Evolutionary conservation across 2,113 vertebrate species (phyloP), one percentile per base, ranked within the genome.

Genomic region (Cyrtonyx montezumae): DNA sequence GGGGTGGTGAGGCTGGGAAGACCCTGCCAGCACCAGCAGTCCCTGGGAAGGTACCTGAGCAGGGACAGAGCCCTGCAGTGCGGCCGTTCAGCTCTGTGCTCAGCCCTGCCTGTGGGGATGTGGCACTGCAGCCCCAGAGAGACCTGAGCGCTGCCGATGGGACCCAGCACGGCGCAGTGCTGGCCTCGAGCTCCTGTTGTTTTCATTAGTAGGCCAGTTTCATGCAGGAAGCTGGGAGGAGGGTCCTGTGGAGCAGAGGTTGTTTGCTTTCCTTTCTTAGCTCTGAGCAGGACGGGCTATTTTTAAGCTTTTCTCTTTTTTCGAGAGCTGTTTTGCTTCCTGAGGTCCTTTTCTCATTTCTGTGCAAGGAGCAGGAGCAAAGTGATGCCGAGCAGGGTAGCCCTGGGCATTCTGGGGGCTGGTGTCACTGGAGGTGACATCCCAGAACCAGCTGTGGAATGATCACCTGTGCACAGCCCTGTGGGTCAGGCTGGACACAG

Each of bases 231-330:
- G 84, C 65, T 0, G 0, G 84, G 73, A 94, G 80, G 75, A 65
- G 61, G n/a, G 58, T 76, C 63, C 58, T 43, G 78, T 78, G 89
- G 48, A 95, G 81, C 84, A 71, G 22, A 65, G 51, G 67, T 90
- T 94, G 80, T 91, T 95, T 86, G 55, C 85, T 95, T 94, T 86
- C 93, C 82, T 93, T 94, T 85, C 76, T 88, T 66, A 93, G 69
- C 96, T 68, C 45, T n/a, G 80, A 32, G 22, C 56, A 74, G 73
- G 84, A 80, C 49, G 42, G 16, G 79, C 93, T 94, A 75, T 96
- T 96, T 96, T 92, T 83, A 96, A 95, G 92, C n/a, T 58, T 89
- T 92, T 91, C 13, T 45, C 34, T 69, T 76, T 77, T 77, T 91
- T 59, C 32, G 40, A 68, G 85, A 59, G 62, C 34, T 73, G 23